Evolutionary conservation across 2,113 vertebrate genomes (phyloP).

Genomic region (Nothocercus nigrocapillus): DNA sequence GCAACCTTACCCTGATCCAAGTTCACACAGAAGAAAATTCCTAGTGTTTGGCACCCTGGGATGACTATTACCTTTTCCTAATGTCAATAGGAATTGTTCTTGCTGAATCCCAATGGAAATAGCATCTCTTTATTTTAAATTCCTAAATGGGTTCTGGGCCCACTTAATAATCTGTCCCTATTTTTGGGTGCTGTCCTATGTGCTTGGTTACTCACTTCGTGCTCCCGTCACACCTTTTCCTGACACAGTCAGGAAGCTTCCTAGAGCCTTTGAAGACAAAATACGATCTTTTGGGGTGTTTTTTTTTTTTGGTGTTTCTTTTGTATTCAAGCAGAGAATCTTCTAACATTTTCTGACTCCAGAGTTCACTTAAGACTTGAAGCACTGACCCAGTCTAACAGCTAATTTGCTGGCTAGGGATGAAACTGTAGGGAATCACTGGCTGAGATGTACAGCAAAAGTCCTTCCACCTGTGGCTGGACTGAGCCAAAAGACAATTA

Average conservation of each 20-base stretch:
- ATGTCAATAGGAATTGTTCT: background rate
- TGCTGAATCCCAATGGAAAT: background rate
- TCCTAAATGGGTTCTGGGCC: background rate
- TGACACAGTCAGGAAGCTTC: background rate
- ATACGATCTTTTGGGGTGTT: no score
- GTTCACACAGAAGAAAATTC: background rate
- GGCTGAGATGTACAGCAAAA: background rate
- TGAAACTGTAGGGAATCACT: background rate
- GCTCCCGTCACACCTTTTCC: background rate
- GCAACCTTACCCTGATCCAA: slow-evolving; percentile 1
- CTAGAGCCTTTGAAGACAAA: background rate
- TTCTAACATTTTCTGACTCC: background rate
- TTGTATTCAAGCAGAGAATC: background rate
- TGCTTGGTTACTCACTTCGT: background rate
- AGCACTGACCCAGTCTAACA: background rate
- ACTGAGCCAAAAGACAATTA: background rate
- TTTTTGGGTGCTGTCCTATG: background rate
- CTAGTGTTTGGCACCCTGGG: background rate
- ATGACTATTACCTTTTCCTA: background rate
- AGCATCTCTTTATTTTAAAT: background rate
- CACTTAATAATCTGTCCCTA: background rate
- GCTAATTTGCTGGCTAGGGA: background rate
- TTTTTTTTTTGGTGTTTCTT: no score
- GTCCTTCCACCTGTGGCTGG: background rate
- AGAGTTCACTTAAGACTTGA: background rate